These are phyloP conservation scores for Philonicus albiceps DNA, from an alignment of 2,888 invertebrate species.

Conservation along the genomic window DNA sequence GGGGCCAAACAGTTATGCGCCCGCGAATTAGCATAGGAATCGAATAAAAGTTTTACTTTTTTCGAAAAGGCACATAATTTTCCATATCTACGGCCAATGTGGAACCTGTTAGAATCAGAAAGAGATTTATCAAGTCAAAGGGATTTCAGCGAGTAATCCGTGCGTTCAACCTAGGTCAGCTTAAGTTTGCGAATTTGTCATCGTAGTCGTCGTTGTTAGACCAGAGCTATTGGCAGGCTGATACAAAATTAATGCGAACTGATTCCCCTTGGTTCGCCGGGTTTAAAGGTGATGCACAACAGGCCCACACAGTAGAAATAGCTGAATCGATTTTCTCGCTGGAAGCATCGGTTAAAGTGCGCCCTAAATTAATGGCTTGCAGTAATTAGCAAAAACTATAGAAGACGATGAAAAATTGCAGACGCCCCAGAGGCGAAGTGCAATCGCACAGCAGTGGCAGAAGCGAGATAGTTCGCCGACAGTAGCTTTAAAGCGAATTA, in stretches of 20 bases:
- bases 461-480: background rate
- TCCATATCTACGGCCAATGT: background rate
- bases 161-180: background rate
- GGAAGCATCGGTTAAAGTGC: slow-evolving; percentile 18
- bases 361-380: slow-evolving; percentile 28
- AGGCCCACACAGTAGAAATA: background rate
- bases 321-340: slow-evolving; percentile 1
- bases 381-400: slow-evolving; percentile 35
- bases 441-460: background rate
- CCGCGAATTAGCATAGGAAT: background rate
- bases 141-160: slow-evolving; percentile 1
- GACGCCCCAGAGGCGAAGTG: slow-evolving; percentile 1
- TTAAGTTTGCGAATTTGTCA: background rate
- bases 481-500: background rate
- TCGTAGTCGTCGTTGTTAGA: background rate
- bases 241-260: background rate
- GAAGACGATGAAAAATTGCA: slow-evolving; percentile 35
- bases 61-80: background rate
- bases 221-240: background rate
- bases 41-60: slow-evolving; percentile 33
- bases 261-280: background rate
- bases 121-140: background rate
- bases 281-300: background rate
- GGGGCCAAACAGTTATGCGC: background rate
- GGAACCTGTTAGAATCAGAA: slow-evolving; percentile 15